Evolutionary conservation across 2,888 invertebrate genomes (phyloP).

Genomic region (Meiosimyza decipiens): DNA sequence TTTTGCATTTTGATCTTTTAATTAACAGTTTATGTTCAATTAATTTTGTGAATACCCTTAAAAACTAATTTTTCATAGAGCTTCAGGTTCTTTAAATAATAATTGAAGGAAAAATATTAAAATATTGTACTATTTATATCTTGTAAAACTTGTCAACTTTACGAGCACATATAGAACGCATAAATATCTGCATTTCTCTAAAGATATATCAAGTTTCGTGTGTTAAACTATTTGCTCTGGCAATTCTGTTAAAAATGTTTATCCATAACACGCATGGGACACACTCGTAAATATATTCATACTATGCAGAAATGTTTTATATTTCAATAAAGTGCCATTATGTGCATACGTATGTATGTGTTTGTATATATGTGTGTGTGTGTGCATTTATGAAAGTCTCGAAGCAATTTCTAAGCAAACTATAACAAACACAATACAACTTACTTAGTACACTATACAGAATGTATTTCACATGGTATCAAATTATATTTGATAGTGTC

Average conservation of each 20-base stretch:
- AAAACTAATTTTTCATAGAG: too few relatives aligned
- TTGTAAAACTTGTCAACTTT: too few relatives aligned
- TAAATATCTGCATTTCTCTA: too few relatives aligned
- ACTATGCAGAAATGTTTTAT: conserved; percentile 6
- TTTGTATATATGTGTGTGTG: not conserved
- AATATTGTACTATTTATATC: too few relatives aligned
- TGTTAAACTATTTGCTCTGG: not conserved
- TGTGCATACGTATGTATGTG: not conserved
- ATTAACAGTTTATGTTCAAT: too few relatives aligned
- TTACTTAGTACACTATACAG: not conserved
- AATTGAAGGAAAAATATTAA: too few relatives aligned
- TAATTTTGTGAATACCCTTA: too few relatives aligned
- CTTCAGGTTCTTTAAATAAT: too few relatives aligned
- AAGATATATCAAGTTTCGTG: not conserved
- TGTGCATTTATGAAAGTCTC: not conserved
- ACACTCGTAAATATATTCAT: too few relatives aligned
- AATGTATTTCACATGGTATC: not conserved
- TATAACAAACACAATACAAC: not conserved
- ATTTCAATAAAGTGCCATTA: not conserved
- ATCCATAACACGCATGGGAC: too few relatives aligned
- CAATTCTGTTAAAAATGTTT: not conserved
- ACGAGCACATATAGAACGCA: too few relatives aligned
- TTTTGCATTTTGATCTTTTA: too few relatives aligned
- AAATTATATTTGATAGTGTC: not conserved
- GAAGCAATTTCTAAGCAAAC: not conserved